Evolutionary conservation across 1,140 invertebrate genomes (phyloP).

Genomic region (Bombus impatiens): DNA sequence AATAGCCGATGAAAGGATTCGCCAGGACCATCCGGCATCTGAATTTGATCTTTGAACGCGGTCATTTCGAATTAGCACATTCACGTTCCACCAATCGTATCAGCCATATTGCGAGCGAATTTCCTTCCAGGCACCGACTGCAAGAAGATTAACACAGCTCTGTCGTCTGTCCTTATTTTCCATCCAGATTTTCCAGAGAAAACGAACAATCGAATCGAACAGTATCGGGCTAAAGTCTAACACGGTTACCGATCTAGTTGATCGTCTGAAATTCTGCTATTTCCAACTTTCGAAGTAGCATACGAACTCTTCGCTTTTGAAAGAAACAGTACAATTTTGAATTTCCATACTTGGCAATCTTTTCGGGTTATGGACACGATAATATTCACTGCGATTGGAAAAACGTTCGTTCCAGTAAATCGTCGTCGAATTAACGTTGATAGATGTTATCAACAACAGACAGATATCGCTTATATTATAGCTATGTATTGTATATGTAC

Average conservation of each 20-base stretch:
- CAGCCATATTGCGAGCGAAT: background rate
- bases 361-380: no score
- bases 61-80: conserved; percentile 28
- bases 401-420: background rate
- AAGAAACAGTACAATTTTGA: no score
- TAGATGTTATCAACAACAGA: no score
- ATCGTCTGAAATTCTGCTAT: no score
- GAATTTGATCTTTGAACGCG: background rate
- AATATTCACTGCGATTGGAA: no score
- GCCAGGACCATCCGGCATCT: background rate
- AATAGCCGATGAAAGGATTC: no score
- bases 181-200: background rate
- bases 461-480: no score
- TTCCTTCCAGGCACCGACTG: background rate
- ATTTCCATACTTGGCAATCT: no score
- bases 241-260: background rate
- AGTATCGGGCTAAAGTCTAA: background rate
- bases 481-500: background rate
- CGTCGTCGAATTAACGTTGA: background rate
- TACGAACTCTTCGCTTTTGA: no score
- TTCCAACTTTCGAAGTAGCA: no score
- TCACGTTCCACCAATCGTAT: background rate
- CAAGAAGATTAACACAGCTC: conserved; percentile 8
- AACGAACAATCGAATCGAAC: no score
- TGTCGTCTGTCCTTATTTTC: background rate